A percentile compares a stretch with the other conserved stretches of the same genome.
These are phyloP conservation scores for Heteromormyrus szaboi DNA, from an alignment of 2,797 vertebrate species.

Conservation along the genomic window DNA sequence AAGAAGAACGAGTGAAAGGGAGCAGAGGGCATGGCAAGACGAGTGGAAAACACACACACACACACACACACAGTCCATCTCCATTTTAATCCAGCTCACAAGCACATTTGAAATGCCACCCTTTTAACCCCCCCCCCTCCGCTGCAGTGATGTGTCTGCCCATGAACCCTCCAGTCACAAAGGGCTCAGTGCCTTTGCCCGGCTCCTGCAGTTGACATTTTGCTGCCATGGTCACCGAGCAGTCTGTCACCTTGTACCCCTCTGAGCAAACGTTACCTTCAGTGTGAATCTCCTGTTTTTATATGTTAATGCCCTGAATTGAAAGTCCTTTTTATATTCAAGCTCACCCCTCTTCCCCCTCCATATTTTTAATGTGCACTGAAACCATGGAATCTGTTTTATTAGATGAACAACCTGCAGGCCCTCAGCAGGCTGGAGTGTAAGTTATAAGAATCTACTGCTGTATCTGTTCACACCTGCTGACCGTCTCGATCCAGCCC, in stretches of 20 bases:
- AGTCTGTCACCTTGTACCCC: not conserved
- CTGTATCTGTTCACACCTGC: conserved; percentile 36
- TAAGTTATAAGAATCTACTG: conserved; percentile 32
- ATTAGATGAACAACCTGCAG: not conserved
- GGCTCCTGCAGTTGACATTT: not conserved
- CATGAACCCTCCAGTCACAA: not conserved
- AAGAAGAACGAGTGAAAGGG: conserved; percentile 85
- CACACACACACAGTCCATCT: not conserved
- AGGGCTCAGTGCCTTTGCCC: not conserved
- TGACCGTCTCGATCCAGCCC: not conserved
- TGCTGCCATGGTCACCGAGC: not conserved
- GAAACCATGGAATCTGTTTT: conserved; percentile 25
- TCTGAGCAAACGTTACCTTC: not conserved
- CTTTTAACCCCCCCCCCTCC: not conserved
- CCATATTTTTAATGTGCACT: conserved; percentile 43
- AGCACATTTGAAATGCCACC: not conserved
- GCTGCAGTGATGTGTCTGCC: not conserved
- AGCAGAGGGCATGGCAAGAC: not conserved
- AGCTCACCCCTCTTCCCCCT: conserved; percentile 9
- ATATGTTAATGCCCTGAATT: not conserved
- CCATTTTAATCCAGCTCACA: not conserved
- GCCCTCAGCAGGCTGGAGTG: not conserved
- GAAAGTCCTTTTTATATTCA: conserved; percentile 12
- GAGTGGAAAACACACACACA: not conserved
- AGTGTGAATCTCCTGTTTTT: not conserved